Base-by-base conservation (phyloP, 2,888 invertebrate species). In the Pachymerium ferrugineum region DNA sequence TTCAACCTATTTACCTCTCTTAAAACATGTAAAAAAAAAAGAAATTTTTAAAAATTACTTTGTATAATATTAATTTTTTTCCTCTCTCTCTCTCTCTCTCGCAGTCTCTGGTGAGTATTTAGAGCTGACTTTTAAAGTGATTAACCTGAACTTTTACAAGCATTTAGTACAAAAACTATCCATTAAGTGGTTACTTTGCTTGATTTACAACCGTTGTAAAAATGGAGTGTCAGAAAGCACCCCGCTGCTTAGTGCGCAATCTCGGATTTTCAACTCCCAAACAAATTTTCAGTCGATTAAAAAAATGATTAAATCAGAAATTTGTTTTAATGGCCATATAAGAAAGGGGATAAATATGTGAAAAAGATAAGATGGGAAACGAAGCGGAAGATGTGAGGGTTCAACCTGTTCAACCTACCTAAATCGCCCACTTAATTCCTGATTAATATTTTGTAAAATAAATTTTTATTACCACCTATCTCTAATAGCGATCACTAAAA, bases 71-170 rank as follows among this genome's bases (percentile, higher is more conserved):
- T n/a, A n/a, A n/a, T n/a, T n/a, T n/a, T n/a, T n/a, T n/a, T n/a
- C n/a, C n/a, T n/a, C n/a, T n/a, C n/a, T n/a, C n/a, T n/a, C n/a
- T n/a, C n/a, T n/a, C n/a, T n/a, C n/a, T n/a, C n/a, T n/a, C n/a
- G n/a, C n/a, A n/a, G n/a, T n/a, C n/a, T n/a, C n/a, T n/a, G n/a
- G n/a, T n/a, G n/a, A n/a, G n/a, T n/a, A n/a, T n/a, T 12, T 16
- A 8, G 12, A 38, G 3, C 28, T 62, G 62, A 62, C 25, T 62
- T 28, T 62, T 0, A 6, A 28, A 22, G 62, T 62, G 62, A 62
- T 62, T 62, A 62, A 62, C 62, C 28, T 62, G 14, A 62, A 62
- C 62, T 62, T 62, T 62, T 62, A 62, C 62, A 62, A 62, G 62
- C 62, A 62, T 62, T 62, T 62, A 62, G 62, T 25, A 25, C 10